These are phyloP conservation scores for Zaprionus nigranus DNA, from an alignment of 1,140 invertebrate species.

Conservation along the genomic window DNA sequence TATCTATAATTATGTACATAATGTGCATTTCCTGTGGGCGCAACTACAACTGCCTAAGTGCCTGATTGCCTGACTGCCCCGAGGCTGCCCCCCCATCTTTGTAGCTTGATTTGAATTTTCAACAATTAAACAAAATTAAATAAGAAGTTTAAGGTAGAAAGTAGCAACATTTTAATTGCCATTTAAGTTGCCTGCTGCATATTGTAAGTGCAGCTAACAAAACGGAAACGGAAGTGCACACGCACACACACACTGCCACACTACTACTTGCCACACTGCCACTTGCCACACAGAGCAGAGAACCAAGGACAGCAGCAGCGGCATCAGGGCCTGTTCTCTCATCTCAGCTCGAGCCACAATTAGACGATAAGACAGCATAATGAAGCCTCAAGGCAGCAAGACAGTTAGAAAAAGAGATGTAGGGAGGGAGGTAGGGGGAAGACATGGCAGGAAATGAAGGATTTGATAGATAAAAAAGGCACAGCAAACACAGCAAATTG, in stretches of 20 bases:
- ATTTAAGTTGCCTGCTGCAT: conserved; percentile 35
- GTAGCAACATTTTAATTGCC: conserved; percentile 45
- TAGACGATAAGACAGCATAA: conserved; percentile 50
- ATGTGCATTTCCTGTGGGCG: conserved; percentile 45
- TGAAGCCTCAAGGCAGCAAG: conserved; percentile 25
- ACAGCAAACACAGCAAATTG: conserved; percentile 13
- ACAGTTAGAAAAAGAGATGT: neutral
- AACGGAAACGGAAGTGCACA: conserved; percentile 47
- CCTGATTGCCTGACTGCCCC: neutral
- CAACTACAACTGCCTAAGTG: neutral
- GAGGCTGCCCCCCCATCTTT: neutral
- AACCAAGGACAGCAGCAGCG: conserved; percentile 17
- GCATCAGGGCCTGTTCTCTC: conserved; percentile 27
- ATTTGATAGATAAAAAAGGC: conserved; percentile 28
- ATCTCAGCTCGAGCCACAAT: conserved; percentile 34
- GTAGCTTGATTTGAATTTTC: conserved; percentile 22
- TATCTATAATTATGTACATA: conserved; percentile 56
- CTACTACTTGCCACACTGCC: conserved; percentile 27
- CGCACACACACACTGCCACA: conserved; percentile 7
- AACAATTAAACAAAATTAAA: conserved; percentile 29
- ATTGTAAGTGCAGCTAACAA: conserved; percentile 21
- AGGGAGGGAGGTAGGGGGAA: neutral
- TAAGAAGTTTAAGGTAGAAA: conserved; percentile 18
- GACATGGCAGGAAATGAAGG: conserved; percentile 42
- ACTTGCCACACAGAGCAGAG: neutral